Conservation (phyloP, 2,888 invertebrate species). For the Heliconius charithonia region DNA sequence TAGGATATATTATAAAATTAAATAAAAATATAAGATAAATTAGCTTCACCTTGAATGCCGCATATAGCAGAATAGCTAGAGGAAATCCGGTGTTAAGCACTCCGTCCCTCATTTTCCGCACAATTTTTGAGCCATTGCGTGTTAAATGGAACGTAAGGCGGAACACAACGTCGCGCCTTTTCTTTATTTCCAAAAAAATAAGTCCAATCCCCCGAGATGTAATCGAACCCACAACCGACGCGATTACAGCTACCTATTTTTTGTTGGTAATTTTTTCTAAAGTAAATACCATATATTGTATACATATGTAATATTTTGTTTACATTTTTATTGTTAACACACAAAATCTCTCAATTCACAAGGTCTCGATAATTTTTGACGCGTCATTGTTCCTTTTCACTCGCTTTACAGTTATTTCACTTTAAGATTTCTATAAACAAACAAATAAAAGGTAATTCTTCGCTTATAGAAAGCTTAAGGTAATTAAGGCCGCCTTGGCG, state of each 20-base stretch:
- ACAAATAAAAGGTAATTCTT: neutral
- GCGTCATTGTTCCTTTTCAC: conserved; percentile 30
- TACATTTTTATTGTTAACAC: neutral
- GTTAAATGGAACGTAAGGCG: too few relatives aligned
- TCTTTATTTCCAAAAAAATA: too few relatives aligned
- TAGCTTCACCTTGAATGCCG: too few relatives aligned
- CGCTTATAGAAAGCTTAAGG: neutral
- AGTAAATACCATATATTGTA: neutral
- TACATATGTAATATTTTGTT: neutral
- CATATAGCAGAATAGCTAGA: too few relatives aligned
- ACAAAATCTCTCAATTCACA: conserved; percentile 43
- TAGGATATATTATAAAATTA: too few relatives aligned
- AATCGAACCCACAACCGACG: neutral
- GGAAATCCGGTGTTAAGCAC: too few relatives aligned
- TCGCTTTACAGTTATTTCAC: conserved; percentile 15
- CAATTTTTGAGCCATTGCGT: too few relatives aligned
- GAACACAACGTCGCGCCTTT: too few relatives aligned
- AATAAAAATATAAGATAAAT: too few relatives aligned
- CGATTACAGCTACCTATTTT: neutral
- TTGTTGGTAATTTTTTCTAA: too few relatives aligned
- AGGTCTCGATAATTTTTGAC: conserved; percentile 44
- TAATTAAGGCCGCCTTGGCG: neutral
- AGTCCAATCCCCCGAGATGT: neutral
- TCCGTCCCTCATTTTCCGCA: too few relatives aligned
- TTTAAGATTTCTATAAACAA: conserved; percentile 17